A percentile compares a stretch with the other conserved stretches of the same genome.
Evolutionary conservation across 2,797 vertebrate genomes (phyloP).

Genomic region (Caiman crocodilus): DNA sequence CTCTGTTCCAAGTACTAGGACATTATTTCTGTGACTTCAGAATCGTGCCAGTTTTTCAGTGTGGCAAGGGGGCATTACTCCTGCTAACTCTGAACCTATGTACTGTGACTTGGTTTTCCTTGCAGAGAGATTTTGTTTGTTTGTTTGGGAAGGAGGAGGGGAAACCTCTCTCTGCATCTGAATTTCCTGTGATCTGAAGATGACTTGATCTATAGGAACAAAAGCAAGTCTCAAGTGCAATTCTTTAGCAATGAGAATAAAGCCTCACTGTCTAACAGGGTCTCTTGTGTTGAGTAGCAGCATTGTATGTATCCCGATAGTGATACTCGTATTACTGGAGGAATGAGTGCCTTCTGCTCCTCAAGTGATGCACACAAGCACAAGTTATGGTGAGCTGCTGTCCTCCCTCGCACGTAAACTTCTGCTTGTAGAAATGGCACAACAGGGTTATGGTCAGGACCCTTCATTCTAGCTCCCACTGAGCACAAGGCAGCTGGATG

Average conservation of each 20-base stretch:
- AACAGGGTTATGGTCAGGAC: no score
- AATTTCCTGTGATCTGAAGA: background rate
- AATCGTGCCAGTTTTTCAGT: background rate
- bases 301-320: background rate
- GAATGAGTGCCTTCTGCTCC: background rate
- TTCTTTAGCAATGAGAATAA: constrained; percentile 69
- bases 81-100: background rate
- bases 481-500: no score
- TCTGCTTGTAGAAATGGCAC: no score
- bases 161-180: background rate
- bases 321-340: background rate
- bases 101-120: constrained; percentile 38
- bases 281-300: background rate
- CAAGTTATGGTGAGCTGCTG: no score
- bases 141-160: background rate
- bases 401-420: no score
- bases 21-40: background rate
- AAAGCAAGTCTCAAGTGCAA: constrained; percentile 33
- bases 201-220: constrained; percentile 15
- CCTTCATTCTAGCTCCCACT: no score
- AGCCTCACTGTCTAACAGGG: constrained; percentile 26
- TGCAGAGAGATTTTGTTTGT: background rate
- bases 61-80: background rate
- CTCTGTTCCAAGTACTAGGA: background rate
- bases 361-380: no score